Base-by-base conservation (phyloP, 2,888 invertebrate genomes). In the Coenonympha glycerion region DNA sequence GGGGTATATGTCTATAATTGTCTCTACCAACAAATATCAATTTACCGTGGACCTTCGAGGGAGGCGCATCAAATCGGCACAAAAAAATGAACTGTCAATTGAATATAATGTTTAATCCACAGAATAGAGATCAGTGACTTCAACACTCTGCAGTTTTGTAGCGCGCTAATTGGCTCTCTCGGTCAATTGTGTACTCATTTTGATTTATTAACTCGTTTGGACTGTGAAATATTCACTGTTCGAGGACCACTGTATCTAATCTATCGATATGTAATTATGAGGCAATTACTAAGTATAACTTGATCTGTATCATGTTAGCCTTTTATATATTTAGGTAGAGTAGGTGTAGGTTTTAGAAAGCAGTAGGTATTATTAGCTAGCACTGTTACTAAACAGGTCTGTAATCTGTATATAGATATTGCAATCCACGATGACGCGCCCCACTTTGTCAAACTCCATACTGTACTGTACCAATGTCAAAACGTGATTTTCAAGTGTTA, bases 241-340 rank as follows among this genome's bases (percentile, higher is more conserved):
- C 8, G 41, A 21, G 16, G 42, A 36, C 16, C 31, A 4, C 24
- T 31, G 16, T 41, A 24, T 26, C 19, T 42, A 4, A 24, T 31
- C 22, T 41, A 24, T 21, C 19, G 8, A 49, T 49, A 39, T 59
- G 60, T 60, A 61, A 63, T 58, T 59, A 42, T 40, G 52, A 26
- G 47, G 48, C 51, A 45, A 53, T 49, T 44, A 42, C 34, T 45
- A n/a, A n/a, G n/a, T n/a, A 33, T 45, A 33, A 34, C 24, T 16
- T 45, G 34, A 45, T 45, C 45, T 45, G 15, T 34, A 34, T 30
- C 45, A 45, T 16, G 45, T 45, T 45, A 24, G 33, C 45, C 45
- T 45, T 45, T 45, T 16, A n/a, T n/a, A n/a, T 45, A 24, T 34
- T 24, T 44, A 24, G 33, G 22, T 22, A 41, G 30, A 41, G 22